Base-by-base conservation (phyloP, 2,888 invertebrate genomes). In the Luffia ferchaultella region DNA sequence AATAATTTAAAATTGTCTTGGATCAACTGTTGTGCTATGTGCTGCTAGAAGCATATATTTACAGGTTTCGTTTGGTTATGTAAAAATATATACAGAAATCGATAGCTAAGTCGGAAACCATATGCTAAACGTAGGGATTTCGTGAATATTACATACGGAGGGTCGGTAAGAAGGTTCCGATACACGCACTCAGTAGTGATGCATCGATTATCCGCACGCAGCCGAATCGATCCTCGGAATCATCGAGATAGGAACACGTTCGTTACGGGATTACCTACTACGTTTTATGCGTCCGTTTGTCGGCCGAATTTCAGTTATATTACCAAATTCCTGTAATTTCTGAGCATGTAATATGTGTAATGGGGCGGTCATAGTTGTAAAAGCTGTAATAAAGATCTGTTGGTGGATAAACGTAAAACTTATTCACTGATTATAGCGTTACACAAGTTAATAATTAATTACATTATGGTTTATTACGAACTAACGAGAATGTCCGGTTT, bases 131-230 rank as follows among this genome's bases (percentile, higher is more conserved):
- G 30, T 12, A 12, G 30, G 30, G 30, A 7, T 30, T 30, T 30
- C 30, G 30, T 30, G 30, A 30, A 30, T 30, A 30, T 30, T 30
- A 30, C 30, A 30, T 30, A 12, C 5, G 30, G 30, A 3, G 30
- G 30, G 30, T n/a, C 30, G 30, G 30, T 12, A 30, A 12, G 30
- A n/a, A 3, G 30, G 30, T 12, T 3, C 43, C 17, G 16, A 16
- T 43, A 16, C 12, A 67, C 62, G 54, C 54, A 54, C 50, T 54
- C 56, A 52, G 57, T 55, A 57, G 60, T 60, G 58, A 57, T 61
- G 46, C 57, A 62, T 66, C 67, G 65, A 73, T 73, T 71, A 71
- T 54, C 64, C 62, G 70, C 73, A 73, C 73, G 73, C 70, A 64
- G 63, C 59, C 61, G 61, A 62, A 63, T 62, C 30, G 30, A 30